Evolutionary conservation across 1,140 invertebrate species (phyloP).

Genomic region (Polyergus mexicanus): DNA sequence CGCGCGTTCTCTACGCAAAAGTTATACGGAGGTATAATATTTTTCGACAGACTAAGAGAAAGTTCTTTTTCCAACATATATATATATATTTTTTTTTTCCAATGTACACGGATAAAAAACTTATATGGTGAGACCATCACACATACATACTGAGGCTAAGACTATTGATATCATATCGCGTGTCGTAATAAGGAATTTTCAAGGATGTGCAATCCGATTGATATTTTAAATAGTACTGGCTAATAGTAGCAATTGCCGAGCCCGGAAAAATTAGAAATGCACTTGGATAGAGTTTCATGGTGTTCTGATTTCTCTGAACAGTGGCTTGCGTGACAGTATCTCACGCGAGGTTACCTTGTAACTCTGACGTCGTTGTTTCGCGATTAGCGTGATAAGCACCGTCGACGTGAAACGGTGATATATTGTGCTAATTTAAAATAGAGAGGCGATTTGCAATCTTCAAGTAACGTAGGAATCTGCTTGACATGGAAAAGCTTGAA

Average conservation of each 20-base stretch:
- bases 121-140: not conserved
- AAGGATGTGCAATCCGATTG: slow-evolving; percentile 4
- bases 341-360: slow-evolving; percentile 42
- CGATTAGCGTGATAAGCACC: slow-evolving; percentile 51
- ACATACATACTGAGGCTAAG: too few relatives aligned
- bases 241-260: not conserved
- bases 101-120: too few relatives aligned
- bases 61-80: too few relatives aligned
- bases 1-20: not conserved
- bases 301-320: slow-evolving; percentile 51
- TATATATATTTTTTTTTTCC: too few relatives aligned
- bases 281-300: slow-evolving; percentile 24
- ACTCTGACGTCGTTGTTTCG: slow-evolving; percentile 55
- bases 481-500: slow-evolving; percentile 5
- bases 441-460: slow-evolving; percentile 42
- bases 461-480: slow-evolving; percentile 45
- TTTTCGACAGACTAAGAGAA: too few relatives aligned
- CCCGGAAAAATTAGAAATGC: slow-evolving; percentile 18
- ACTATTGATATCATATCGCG: not conserved
- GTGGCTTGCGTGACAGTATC: slow-evolving; percentile 40
- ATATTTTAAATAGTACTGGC: slow-evolving; percentile 28
- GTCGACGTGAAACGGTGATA: slow-evolving; percentile 49
- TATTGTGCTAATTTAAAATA: slow-evolving; percentile 38
- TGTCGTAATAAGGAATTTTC: slow-evolving; percentile 2
- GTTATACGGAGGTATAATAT: not conserved